Evolutionary conservation across 2,888 invertebrate genomes (phyloP), one percentile per base, ranked within the genome.

Genomic region (Drosophila ustulata): DNA sequence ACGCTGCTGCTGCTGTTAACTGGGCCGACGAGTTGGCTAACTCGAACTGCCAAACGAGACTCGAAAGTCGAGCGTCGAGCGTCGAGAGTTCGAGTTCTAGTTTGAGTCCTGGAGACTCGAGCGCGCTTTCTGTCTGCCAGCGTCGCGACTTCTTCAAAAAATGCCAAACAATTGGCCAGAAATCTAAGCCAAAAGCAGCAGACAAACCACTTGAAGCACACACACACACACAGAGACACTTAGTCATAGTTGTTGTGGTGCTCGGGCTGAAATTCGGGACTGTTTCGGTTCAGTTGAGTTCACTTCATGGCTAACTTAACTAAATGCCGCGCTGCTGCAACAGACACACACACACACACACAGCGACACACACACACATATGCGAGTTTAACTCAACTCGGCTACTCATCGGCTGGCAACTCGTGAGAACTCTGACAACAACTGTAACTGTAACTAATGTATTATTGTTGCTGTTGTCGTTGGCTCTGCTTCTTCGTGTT

Each of bases 271-370:
- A 84, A 65, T 76, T 84, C 82, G 83, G 80, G 74, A 75, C 74
- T 75, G 80, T 85, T 89, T 89, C 89, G 89, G 89, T 89, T 89
- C 90, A 89, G 89, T 82, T 86, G 89, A 82, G 83, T 85, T 83
- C 83, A 82, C 88, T 87, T 89, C 90, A 80, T 84, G 78, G 88
- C 89, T 89, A 90, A 90, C 90, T 91, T 90, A 88, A 90, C 89
- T 90, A 89, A 90, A 89, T 84, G 90, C 88, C 88, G 74, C 88
- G 84, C 74, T 78, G 84, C 78, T 52, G 75, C 75, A 78, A 69
- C 76, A 79, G 5, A 43, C 51, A 71, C 61, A 66, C 69, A 70
- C 70, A 70, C 70, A 66, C 67, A 66, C 46, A 47, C 55, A 68
- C 46, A 18, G 18, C 18, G 18, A 65, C 46, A 28, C 47, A 25